Conservation (phyloP, 2,797 vertebrate genomes). For the Salarias fasciatus region DNA sequence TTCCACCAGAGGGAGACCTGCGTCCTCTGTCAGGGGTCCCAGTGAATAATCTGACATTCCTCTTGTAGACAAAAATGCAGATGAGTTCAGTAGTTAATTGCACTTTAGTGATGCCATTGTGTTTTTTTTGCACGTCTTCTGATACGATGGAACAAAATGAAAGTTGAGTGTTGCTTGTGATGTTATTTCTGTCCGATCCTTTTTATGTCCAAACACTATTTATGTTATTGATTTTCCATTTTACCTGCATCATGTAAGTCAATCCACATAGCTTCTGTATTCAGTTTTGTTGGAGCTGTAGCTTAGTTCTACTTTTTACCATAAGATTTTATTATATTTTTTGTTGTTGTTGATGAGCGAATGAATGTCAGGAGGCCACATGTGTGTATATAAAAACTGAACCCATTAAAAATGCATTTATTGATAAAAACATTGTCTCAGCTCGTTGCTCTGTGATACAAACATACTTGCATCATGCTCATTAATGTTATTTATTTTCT, state of each 20-base stretch:
- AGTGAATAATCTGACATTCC: constrained; percentile 55
- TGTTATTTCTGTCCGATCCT: constrained; percentile 28
- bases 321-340: constrained; percentile 7
- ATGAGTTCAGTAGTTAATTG: constrained; percentile 61
- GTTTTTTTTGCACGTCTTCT: constrained; percentile 66
- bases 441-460: neutral
- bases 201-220: constrained; percentile 38
- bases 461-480: neutral
- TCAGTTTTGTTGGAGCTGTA: constrained; percentile 25
- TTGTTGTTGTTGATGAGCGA: constrained; percentile 37
- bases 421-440: constrained; percentile 35
- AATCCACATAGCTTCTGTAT: constrained; percentile 6
- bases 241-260: constrained; percentile 22
- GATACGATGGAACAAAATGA: constrained; percentile 25
- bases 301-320: constrained; percentile 29
- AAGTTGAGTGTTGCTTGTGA: constrained; percentile 27
- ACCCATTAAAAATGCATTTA: constrained; percentile 67
- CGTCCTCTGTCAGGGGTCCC: constrained; percentile 21
- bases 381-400: constrained; percentile 46
- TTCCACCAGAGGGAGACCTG: constrained; percentile 60
- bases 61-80: constrained; percentile 42
- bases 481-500: neutral
- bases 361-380: constrained; percentile 53
- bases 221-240: constrained; percentile 29
- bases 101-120: constrained; percentile 73